These are phyloP conservation scores for Ginglymostoma cirratum DNA, from an alignment of 2,113 vertebrate genomes.

Conservation along the genomic window DNA sequence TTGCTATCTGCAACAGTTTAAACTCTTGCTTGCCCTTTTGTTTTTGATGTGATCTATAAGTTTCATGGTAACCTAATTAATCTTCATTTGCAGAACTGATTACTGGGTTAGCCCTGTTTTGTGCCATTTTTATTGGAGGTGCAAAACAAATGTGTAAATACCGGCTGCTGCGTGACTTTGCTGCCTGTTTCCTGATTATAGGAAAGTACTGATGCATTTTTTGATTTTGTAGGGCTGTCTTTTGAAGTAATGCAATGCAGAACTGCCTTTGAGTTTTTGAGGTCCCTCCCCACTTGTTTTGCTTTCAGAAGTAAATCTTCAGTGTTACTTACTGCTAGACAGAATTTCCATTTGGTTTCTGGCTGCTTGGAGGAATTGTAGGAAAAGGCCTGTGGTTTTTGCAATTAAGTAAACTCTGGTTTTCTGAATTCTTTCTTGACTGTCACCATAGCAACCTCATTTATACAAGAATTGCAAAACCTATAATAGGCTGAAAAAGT, in stretches of 20 bases:
- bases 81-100: neutral
- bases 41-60: neutral
- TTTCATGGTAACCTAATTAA: neutral
- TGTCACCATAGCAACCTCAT: neutral
- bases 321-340: neutral
- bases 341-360: neutral
- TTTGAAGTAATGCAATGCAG: neutral
- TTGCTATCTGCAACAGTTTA: neutral
- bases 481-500: neutral
- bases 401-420: neutral
- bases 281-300: neutral
- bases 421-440: neutral
- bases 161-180: neutral
- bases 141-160: neutral
- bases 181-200: neutral
- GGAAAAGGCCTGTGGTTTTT: neutral
- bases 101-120: neutral
- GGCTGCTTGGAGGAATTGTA: neutral
- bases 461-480: neutral
- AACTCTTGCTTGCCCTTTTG: neutral
- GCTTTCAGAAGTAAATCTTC: slow-evolving; percentile 20
- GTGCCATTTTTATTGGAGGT: neutral
- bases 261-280: neutral
- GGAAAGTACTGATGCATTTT: neutral
- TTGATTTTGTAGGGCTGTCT: neutral